These are phyloP conservation scores for Thalassophryne amazonica DNA, from an alignment of 2,797 vertebrate species.

Conservation along the genomic window DNA sequence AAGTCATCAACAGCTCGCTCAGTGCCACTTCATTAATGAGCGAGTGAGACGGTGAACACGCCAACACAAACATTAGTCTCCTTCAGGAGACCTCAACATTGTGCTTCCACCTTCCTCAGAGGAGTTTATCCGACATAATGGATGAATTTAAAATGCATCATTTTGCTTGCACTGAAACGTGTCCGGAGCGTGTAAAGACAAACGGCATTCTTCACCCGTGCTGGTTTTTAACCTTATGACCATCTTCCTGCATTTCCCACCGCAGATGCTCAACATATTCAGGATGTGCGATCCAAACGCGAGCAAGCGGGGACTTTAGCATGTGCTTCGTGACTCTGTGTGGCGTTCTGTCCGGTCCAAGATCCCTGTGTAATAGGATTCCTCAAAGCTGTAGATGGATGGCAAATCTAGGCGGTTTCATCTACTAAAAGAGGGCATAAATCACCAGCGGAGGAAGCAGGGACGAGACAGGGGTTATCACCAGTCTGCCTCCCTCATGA, in stretches of 20 bases:
- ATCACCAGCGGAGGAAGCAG: constrained; percentile 88
- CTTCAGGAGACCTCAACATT: constrained; percentile 18
- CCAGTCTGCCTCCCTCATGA: constrained; percentile 88
- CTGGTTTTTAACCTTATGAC: not conserved
- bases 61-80: constrained; percentile 32
- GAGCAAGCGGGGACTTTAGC: not conserved
- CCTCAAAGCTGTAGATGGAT: constrained; percentile 95
- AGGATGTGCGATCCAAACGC: constrained; percentile 1
- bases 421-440: constrained; percentile 99
- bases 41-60: constrained; percentile 35
- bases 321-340: constrained; percentile 30
- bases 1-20: constrained; percentile 48
- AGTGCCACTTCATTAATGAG: constrained; percentile 58
- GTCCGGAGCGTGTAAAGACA: constrained; percentile 13
- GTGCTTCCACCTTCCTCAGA: constrained; percentile 14
- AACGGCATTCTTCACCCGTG: constrained; percentile 3
- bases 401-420: constrained; percentile 92
- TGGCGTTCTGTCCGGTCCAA: constrained; percentile 65
- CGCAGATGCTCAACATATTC: not conserved
- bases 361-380: constrained; percentile 89
- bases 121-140: not conserved
- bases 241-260: not conserved
- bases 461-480: constrained; percentile 89
- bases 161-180: not conserved
- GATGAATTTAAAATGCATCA: not conserved